These are phyloP conservation scores for Imbricaverruca yamaguchii DNA, from an alignment of 2,888 invertebrate species.

Conservation along the genomic window DNA sequence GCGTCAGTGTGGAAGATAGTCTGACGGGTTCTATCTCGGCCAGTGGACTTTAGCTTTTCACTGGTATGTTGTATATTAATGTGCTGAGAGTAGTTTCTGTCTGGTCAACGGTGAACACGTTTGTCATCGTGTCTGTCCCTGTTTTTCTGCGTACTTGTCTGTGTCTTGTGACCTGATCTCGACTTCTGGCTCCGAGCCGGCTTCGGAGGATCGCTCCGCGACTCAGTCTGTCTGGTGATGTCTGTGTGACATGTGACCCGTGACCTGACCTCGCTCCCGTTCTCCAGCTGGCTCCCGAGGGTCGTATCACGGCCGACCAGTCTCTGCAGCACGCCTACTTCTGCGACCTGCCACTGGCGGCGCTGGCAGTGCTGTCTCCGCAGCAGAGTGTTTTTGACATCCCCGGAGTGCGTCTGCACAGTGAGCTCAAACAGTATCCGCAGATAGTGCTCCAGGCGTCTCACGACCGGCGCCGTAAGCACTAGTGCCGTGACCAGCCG, in stretches of 20 bases:
- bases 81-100: no score
- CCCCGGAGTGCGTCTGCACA: neutral
- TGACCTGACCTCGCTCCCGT: no score
- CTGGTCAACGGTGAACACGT: neutral
- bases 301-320: neutral
- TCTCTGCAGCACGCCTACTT: neutral
- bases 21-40: no score
- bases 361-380: neutral
- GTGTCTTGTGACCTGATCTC: neutral
- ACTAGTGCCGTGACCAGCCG: neutral
- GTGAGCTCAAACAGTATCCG: neutral
- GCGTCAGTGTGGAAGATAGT: no score
- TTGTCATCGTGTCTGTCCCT: neutral
- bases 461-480: neutral
- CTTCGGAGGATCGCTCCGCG: no score
- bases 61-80: no score
- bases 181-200: no score
- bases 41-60: no score
- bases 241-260: no score
- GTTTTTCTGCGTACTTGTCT: neutral
- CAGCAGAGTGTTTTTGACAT: neutral
- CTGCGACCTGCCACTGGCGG: neutral
- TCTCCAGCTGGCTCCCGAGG: neutral
- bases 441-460: neutral
- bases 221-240: no score